Conservation (phyloP, 2,797 vertebrate species). For the Peromyscus melanophrys region DNA sequence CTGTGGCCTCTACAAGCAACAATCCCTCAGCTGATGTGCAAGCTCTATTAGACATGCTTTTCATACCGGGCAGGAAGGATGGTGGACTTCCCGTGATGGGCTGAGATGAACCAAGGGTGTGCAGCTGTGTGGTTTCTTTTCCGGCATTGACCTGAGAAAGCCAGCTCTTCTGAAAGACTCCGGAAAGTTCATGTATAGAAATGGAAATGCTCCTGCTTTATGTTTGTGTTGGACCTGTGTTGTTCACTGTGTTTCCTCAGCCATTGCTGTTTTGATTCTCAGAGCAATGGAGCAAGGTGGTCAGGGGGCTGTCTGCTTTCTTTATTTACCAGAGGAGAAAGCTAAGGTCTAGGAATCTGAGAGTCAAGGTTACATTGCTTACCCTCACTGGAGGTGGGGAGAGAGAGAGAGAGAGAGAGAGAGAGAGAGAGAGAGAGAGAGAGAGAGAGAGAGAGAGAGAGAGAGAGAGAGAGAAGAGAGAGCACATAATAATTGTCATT, state of each 20-base stretch:
- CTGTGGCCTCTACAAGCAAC: neutral
- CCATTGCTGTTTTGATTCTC: neutral
- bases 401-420: neutral
- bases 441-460: neutral
- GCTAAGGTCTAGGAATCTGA: no score
- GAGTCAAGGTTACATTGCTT: neutral
- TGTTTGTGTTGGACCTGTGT: neutral
- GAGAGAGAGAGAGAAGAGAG: neutral
- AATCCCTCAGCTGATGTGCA: neutral
- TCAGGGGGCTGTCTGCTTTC: neutral
- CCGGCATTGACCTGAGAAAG: no score
- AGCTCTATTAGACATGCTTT: neutral
- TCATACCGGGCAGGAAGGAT: neutral
- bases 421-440: neutral
- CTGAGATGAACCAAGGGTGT: neutral
- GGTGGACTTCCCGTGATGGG: no score
- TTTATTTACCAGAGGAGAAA: neutral
- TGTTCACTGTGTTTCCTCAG: neutral
- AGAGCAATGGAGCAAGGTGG: neutral
- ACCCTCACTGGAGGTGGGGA: neutral
- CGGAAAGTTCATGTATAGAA: neutral
- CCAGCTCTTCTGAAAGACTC: neutral
- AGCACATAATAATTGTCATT: neutral
- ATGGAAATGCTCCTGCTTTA: neutral
- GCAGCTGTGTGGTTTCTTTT: neutral